phyloP scores from a whole-genome alignment of 1,140 invertebrate genomes.

The Phthorimaea operculella region DNA sequence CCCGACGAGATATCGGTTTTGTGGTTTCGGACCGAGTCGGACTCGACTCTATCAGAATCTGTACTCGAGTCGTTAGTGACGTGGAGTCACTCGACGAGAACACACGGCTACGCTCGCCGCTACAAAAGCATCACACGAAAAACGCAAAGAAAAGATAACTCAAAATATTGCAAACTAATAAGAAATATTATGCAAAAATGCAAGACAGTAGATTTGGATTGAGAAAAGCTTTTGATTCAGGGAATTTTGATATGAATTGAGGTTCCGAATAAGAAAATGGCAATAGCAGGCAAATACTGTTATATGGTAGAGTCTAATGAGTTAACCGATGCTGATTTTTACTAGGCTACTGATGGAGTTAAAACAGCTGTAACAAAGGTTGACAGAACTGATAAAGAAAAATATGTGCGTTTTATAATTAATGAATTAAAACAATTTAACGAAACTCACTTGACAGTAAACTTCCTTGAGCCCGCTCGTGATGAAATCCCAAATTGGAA shows the following conservation, averaged over 20 bases:
- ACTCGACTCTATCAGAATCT: neutral
- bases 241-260: too few species aligned
- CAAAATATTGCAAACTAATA: too few species aligned
- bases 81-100: neutral
- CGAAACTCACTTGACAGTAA: conserved; percentile 61
- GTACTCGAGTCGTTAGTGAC: neutral
- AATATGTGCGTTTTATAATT: neutral
- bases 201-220: too few species aligned
- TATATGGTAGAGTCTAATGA: too few species aligned
- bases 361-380: neutral
- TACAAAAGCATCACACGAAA: too few species aligned
- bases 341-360: neutral
- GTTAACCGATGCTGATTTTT: too few species aligned
- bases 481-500: conserved; percentile 63
- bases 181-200: too few species aligned
- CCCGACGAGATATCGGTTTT: neutral
- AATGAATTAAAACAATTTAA: conserved; percentile 3
- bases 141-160: too few species aligned
- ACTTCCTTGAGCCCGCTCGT: conserved; percentile 65
- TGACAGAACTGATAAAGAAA: neutral
- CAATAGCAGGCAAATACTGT: too few species aligned
- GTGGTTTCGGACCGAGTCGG: too few species aligned
- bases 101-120: neutral
- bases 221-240: too few species aligned
- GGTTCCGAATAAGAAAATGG: too few species aligned